phyloP scores from a whole-genome alignment of 2,888 invertebrate species.

The Eristalinus aeneus region DNA sequence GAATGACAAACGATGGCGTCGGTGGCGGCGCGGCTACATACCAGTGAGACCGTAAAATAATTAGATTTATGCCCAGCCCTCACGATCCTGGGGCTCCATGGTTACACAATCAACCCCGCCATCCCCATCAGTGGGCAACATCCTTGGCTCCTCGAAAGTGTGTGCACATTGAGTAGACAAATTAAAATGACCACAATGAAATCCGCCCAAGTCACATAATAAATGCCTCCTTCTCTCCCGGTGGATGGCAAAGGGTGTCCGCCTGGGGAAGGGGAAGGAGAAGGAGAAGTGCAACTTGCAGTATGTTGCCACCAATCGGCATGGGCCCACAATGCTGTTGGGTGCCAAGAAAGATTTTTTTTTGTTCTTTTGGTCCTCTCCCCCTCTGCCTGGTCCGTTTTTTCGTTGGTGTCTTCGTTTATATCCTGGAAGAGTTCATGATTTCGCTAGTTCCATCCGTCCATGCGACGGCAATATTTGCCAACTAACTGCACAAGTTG shows the following conservation, averaged over 20 bases:
- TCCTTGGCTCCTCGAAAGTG: conserved; percentile 63
- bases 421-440: conserved; percentile 62
- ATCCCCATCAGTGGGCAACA: background rate
- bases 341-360: conserved; percentile 63
- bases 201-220: conserved; percentile 64
- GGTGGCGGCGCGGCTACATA: conserved; percentile 57
- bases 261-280: background rate
- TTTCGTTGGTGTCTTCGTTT: background rate
- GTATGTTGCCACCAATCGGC: conserved; percentile 60
- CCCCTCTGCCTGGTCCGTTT: background rate
- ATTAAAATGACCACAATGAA: conserved; percentile 70
- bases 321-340: conserved; percentile 55
- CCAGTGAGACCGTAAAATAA: conserved; percentile 66
- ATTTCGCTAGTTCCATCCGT: conserved; percentile 65
- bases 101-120: conserved; percentile 58
- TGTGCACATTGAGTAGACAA: conserved; percentile 69
- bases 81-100: conserved; percentile 27
- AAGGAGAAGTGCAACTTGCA: conserved; percentile 66
- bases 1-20: conserved; percentile 70
- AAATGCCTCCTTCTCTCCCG: conserved; percentile 35
- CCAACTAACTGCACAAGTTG: conserved; percentile 67
- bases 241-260: background rate
- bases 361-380: conserved; percentile 7
- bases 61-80: conserved; percentile 63
- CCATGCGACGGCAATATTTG: conserved; percentile 62